Base-by-base conservation (phyloP, 2,113 vertebrate species). In the Camelus bactrianus region DNA sequence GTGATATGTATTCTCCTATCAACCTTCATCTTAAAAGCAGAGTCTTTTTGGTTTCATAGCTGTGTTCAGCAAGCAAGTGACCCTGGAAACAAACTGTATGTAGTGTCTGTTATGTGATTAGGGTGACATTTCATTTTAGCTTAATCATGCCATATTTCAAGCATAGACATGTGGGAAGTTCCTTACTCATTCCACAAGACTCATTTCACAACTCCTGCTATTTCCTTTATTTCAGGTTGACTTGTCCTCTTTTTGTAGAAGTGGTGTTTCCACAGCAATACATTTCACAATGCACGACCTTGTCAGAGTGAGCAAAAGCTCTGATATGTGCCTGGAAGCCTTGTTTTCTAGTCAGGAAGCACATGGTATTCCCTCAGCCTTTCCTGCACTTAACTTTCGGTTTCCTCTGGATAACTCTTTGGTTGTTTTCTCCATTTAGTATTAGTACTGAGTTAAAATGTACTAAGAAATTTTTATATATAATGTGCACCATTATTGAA, bases 261-360 rank as follows among this genome's bases (percentile, higher is more conserved):
- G 56, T 88, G 82, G 85, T 95, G 62, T 96, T 98, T 97, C 95
- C 85, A 89, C 67, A 89, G 54, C 86, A 84, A 8, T 81, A 62
- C 69, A 67, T 82, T 96, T 97, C 92, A 76, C 83, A 96, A n/a
- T n/a, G 26, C 72, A 77, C 62, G 96, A 85, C 64, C 96, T 98
- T 96, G 84, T 30, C 87, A 75, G 94, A 97, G 91, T 70, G 81
- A 93, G 76, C 95, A 85, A 16, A 93, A 75, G n/a, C 69, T 58
- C 52, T 92, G 81, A 79, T 26, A 3, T 79, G 8, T 93, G 91
- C 97, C 89, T 95, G 93, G 97, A 87, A 97, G 94, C 97, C 79
- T 69, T 94, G 93, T 97, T 98, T 98, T 94, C 97, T 95, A 32
- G 90, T 83, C 97, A 98, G 98, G 97, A 98, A 98, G 94, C 86